Conservation (phyloP, 2,888 invertebrate genomes). For the Trachelus stipa region DNA sequence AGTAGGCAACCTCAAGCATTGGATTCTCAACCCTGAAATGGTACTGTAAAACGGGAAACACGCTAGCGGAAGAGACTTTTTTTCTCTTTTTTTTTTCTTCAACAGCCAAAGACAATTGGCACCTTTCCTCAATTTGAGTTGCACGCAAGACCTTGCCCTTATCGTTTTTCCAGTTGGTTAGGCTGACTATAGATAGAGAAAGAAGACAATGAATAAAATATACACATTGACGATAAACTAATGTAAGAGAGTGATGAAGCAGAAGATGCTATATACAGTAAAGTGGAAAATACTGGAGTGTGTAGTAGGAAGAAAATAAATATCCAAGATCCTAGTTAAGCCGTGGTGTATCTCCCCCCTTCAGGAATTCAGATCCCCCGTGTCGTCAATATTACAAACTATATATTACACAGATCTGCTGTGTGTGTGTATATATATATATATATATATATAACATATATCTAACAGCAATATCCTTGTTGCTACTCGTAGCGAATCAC, state of each 20-base stretch:
- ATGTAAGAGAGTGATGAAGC: neutral
- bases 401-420: conserved; percentile 20
- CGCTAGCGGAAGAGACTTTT: neutral
- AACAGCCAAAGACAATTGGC: neutral
- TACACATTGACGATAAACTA: neutral
- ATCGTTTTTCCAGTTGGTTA: neutral
- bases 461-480: neutral
- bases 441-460: neutral
- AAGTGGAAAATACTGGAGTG: conserved; percentile 1
- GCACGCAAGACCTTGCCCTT: neutral
- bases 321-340: conserved; percentile 39
- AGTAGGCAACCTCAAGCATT: neutral
- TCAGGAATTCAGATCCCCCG: conserved; percentile 25
- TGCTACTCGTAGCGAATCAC: neutral
- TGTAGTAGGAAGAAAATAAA: conserved; percentile 30
- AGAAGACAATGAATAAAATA: neutral
- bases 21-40: neutral
- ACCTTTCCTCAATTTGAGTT: neutral
- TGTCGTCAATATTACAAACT: conserved; percentile 32
- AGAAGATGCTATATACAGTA: neutral
- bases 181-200: neutral
- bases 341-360: conserved; percentile 24
- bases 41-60: neutral
- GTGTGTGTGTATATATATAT: neutral
- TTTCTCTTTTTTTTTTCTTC: neutral